Evolutionary conservation across 1,140 invertebrate species (phyloP).

Genomic region (Lepidotrigona ventralis): DNA sequence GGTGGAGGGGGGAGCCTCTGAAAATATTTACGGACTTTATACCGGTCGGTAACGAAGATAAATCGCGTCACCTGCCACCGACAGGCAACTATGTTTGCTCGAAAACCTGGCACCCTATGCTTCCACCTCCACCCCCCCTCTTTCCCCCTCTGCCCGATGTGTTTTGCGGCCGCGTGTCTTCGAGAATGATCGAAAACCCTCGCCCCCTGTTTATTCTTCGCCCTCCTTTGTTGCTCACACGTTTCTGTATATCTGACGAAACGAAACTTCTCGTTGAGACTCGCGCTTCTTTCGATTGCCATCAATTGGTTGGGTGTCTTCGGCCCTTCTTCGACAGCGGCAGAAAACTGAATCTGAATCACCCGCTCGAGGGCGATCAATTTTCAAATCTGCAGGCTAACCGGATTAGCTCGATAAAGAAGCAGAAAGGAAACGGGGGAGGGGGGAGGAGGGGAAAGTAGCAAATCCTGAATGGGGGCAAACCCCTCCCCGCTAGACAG

Average conservation of each 20-base stretch:
- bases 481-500: constrained; percentile 28
- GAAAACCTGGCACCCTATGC: not conserved
- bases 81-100: constrained; percentile 11
- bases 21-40: constrained; percentile 31
- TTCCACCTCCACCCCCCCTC: not conserved
- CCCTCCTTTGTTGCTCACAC: no score
- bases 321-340: no score
- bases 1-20: not conserved
- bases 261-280: no score
- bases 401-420: constrained; percentile 45
- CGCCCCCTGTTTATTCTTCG: not conserved
- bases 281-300: no score
- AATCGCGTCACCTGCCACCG: constrained; percentile 18
- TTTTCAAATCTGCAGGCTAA: constrained; percentile 66
- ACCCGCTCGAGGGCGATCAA: constrained; percentile 49
- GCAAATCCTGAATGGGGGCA: constrained; percentile 22
- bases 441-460: no score
- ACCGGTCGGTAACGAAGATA: constrained; percentile 37
- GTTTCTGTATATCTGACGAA: no score
- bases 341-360: no score
- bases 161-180: not conserved
- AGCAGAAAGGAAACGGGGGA: no score
- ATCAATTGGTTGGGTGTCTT: no score
- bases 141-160: no score
- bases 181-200: not conserved